These are phyloP conservation scores for Sardinella longiceps DNA, from an alignment of 2,797 vertebrate genomes.

Conservation along the genomic window DNA sequence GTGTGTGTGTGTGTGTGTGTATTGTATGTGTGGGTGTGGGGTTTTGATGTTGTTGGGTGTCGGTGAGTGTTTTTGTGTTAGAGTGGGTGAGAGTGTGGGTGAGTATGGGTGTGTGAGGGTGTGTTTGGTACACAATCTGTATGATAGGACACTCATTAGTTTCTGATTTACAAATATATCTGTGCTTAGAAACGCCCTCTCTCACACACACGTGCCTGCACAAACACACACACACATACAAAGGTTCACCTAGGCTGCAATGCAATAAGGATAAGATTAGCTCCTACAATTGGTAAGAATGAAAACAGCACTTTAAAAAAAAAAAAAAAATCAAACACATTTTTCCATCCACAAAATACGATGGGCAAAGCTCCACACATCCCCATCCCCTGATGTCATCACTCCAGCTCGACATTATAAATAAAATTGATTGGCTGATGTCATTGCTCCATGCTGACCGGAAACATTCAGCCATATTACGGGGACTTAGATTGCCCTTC, in stretches of 20 bases:
- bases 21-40: not conserved
- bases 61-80: not conserved
- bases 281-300: not conserved
- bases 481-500: not conserved
- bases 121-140: not conserved
- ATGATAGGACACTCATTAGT: not conserved
- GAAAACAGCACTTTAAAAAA: not conserved
- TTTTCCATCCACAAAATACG: not conserved
- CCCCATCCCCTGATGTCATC: not conserved
- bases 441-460: not conserved
- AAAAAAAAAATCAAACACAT: not conserved
- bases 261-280: not conserved
- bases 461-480: not conserved
- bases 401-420: not conserved
- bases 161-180: not conserved
- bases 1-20: not conserved
- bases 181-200: no score
- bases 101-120: not conserved
- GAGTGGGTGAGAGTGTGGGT: not conserved
- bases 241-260: not conserved
- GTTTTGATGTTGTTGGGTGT: not conserved
- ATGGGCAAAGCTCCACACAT: not conserved
- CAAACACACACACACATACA: not conserved
- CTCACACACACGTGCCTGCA: not conserved
- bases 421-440: conserved; percentile 22